Percentiles rank a stretch among this genome's conserved stretches.
phyloP scores from a whole-genome alignment of 2,113 vertebrate species.

The Terrapene triunguis region DNA sequence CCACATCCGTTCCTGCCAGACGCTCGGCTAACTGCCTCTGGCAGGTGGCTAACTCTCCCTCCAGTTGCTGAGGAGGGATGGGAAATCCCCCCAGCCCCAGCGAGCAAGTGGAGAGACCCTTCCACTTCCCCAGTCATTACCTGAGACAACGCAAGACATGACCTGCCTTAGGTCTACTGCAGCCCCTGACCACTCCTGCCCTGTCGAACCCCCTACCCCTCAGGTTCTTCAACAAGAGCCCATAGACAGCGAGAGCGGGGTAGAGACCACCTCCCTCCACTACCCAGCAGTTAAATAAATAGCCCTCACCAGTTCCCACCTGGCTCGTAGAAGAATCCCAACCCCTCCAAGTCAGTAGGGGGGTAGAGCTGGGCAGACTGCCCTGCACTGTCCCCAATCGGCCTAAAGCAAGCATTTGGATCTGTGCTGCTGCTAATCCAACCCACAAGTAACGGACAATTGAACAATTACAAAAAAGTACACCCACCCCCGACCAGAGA shows the following conservation, averaged over 20 bases:
- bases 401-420: background rate
- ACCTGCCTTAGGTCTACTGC: background rate
- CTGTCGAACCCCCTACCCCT: background rate
- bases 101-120: background rate
- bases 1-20: constrained; percentile 15
- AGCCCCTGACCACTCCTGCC: background rate
- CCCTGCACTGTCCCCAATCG: background rate
- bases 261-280: background rate
- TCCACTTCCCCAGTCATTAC: background rate
- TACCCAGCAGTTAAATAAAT: background rate
- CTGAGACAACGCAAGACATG: background rate
- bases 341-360: background rate
- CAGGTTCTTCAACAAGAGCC: background rate
- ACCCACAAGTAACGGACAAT: background rate
- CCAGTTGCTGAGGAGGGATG: background rate
- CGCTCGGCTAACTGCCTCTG: background rate
- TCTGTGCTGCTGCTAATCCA: background rate
- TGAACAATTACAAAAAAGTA: background rate
- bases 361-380: background rate
- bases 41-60: background rate
- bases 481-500: background rate
- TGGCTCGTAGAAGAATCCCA: background rate
- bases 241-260: background rate
- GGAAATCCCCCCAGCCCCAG: background rate
- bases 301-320: background rate